Evolutionary conservation across 2,113 vertebrate species (phyloP).

Genomic region (Platycercus adscitus): DNA sequence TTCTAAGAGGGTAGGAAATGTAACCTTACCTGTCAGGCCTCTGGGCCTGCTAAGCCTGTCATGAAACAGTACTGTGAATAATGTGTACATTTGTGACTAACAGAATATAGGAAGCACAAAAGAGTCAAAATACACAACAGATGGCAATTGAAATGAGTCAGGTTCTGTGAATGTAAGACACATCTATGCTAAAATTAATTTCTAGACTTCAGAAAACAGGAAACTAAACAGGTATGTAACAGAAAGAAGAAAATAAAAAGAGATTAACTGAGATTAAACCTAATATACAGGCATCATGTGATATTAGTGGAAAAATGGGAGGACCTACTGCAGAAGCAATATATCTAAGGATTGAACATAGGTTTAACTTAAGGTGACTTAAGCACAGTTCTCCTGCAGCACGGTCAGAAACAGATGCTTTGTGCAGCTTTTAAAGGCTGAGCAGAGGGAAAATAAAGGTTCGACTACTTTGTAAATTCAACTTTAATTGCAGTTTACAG

Average conservation of each 20-base stretch:
- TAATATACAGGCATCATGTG: not conserved
- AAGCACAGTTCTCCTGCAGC: not conserved
- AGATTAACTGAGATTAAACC: not conserved
- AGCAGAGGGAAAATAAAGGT: not conserved
- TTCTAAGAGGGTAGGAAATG: not conserved
- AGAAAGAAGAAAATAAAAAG: constrained; percentile 22
- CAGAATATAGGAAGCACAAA: constrained; percentile 7
- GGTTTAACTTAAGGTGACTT: not conserved
- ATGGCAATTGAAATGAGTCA: constrained; percentile 51
- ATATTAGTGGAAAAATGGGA: not conserved
- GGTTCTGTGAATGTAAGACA: constrained; percentile 10
- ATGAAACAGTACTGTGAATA: not conserved
- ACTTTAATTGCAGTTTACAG: not conserved
- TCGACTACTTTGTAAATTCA: constrained; percentile 8
- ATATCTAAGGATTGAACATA: not conserved
- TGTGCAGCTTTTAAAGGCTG: not conserved
- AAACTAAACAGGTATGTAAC: constrained; percentile 19
- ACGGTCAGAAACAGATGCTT: not conserved
- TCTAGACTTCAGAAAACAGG: constrained; percentile 19
- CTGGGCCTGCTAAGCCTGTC: not conserved
- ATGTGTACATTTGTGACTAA: not conserved
- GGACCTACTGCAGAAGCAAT: not conserved
- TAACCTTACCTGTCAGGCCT: not conserved
- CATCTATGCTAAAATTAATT: constrained; percentile 45
- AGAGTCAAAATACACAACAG: constrained; percentile 35